phyloP scores from a whole-genome alignment of 2,888 invertebrate genomes.

The Microctonus brassicae region DNA sequence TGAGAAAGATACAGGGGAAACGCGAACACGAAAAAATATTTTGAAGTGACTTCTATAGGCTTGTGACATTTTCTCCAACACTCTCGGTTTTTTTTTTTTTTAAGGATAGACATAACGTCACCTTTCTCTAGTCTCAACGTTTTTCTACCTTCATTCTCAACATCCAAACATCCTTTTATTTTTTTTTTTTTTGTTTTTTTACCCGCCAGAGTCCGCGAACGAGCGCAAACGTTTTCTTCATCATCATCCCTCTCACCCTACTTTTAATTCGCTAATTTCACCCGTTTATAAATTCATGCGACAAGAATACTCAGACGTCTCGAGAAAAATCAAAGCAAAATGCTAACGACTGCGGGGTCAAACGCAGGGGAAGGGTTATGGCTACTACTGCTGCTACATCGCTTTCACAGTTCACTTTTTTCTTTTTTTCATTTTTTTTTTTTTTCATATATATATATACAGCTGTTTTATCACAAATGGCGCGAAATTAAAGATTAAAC shows the following conservation, averaged over 20 bases:
- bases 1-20: background rate
- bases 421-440: background rate
- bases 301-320: slow-evolving; percentile 59
- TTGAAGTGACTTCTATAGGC: background rate
- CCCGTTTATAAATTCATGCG: slow-evolving; percentile 68
- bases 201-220: no score
- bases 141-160: slow-evolving; percentile 32
- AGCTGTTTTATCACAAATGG: slow-evolving; percentile 62
- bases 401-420: slow-evolving; percentile 3
- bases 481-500: slow-evolving; percentile 68
- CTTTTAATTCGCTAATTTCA: slow-evolving; percentile 68
- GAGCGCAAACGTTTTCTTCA: background rate
- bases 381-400: background rate
- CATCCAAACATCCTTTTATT: slow-evolving; percentile 20
- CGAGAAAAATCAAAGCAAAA: slow-evolving; percentile 67
- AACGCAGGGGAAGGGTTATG: background rate
- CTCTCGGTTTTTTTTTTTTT: background rate
- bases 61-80: slow-evolving; percentile 10
- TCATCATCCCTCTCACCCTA: slow-evolving; percentile 44
- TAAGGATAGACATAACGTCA: slow-evolving; percentile 14
- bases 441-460: slow-evolving; percentile 9
- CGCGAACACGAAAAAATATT: background rate
- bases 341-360: slow-evolving; percentile 48
- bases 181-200: slow-evolving; percentile 32
- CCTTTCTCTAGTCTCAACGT: slow-evolving; percentile 20